Evolutionary conservation across 2,113 vertebrate genomes (phyloP).

Genomic region (Apteryx owenii): DNA sequence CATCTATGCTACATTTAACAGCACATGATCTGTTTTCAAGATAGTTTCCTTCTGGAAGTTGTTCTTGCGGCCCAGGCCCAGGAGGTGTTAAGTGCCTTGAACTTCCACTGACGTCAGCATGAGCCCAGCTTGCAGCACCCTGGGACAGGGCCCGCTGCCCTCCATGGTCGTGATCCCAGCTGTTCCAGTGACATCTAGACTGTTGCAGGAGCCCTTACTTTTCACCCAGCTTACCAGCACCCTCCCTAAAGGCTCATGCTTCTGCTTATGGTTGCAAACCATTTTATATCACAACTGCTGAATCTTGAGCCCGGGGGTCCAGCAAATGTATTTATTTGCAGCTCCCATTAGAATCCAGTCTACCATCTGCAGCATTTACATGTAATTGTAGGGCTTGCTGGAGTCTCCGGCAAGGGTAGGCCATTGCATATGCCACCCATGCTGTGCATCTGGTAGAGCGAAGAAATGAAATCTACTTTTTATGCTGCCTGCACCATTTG

Average conservation of each 20-base stretch:
- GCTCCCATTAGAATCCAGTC: not conserved
- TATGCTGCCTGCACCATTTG: not conserved
- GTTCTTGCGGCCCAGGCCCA: not conserved
- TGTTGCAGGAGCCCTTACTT: not conserved
- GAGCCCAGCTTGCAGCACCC: not conserved
- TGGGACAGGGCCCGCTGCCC: not conserved
- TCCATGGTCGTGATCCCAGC: fast-evolving
- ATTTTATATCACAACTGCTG: not conserved
- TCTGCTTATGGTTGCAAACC: not conserved
- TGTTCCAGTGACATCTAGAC: not conserved
- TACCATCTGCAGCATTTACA: not conserved
- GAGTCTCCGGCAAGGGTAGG: not conserved
- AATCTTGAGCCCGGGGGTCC: not conserved
- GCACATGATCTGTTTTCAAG: constrained; percentile 63
- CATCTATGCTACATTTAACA: constrained; percentile 40
- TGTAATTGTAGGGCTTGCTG: not conserved
- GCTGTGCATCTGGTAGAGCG: not conserved
- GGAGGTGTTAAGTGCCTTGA: constrained; percentile 65
- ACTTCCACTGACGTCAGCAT: constrained; percentile 24
- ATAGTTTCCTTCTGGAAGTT: constrained; percentile 40
- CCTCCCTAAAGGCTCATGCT: not conserved
- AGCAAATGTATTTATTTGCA: not conserved
- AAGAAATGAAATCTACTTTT: not conserved
- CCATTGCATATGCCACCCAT: not conserved
- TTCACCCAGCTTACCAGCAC: not conserved